phyloP scores from a whole-genome alignment of 2,113 vertebrate species.

The Grammomys surdaster region DNA sequence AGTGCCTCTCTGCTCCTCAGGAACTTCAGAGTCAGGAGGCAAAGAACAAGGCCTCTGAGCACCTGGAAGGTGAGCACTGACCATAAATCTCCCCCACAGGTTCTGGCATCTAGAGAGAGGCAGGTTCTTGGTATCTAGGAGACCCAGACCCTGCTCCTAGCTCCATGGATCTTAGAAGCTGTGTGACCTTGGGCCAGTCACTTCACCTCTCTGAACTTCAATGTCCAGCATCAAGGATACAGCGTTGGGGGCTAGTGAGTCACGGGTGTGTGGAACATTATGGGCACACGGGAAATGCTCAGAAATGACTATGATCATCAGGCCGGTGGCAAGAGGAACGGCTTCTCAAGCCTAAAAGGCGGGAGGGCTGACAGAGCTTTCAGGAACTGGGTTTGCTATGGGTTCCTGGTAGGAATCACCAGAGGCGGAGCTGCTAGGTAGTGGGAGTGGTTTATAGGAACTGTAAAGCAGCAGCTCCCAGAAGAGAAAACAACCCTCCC shows the following conservation, averaged over 20 bases:
- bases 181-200: not conserved
- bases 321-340: not conserved
- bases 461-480: not conserved
- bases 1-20: too few relatives aligned
- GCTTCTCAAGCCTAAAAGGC: not conserved
- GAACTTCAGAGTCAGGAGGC: not conserved
- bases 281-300: not conserved
- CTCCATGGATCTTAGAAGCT: not conserved
- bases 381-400: not conserved
- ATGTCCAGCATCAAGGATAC: fast-evolving
- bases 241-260: not conserved
- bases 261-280: fast-evolving
- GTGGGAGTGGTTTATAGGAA: not conserved
- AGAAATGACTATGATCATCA: not conserved
- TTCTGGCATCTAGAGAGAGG: not conserved
- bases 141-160: not conserved
- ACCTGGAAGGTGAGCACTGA: not conserved
- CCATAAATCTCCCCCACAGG: not conserved
- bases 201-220: conserved; percentile 7
- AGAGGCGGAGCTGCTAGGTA: fast-evolving
- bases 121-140: not conserved
- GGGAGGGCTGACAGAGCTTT: not conserved
- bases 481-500: not conserved
- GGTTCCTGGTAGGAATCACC: not conserved
- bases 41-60: fast-evolving